Evolutionary conservation across 2,888 invertebrate species (phyloP).

Genomic region (Corythucha ciliata): DNA sequence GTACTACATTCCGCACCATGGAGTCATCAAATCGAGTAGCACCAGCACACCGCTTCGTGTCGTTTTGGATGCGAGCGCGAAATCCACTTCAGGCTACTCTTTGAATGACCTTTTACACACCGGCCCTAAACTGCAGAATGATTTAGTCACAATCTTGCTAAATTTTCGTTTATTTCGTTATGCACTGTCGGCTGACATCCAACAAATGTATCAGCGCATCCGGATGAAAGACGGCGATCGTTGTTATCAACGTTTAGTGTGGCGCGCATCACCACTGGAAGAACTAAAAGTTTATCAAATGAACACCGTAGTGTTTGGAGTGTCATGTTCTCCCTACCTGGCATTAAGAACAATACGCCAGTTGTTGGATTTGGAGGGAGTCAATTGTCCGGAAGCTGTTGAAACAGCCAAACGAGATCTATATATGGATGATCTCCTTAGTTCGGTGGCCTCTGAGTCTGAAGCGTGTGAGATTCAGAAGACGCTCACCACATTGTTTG

Average conservation of each 20-base stretch:
- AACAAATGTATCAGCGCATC: not conserved
- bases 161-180: not conserved
- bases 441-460: conserved; percentile 3
- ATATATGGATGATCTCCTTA: conserved; percentile 17
- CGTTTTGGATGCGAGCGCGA: conserved; percentile 9
- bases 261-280: not conserved
- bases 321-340: conserved; percentile 7
- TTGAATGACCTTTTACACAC: conserved; percentile 6
- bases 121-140: no score
- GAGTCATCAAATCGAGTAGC: conserved; percentile 9
- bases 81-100: conserved; percentile 1
- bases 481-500: conserved; percentile 9
- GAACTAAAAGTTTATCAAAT: not conserved
- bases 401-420: not conserved
- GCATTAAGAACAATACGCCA: not conserved
- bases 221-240: not conserved
- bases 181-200: not conserved
- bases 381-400: not conserved
- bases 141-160: no score
- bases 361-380: not conserved
- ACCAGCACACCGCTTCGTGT: conserved; percentile 2
- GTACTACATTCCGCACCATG: conserved; percentile 12
- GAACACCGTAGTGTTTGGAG: conserved; percentile 8
- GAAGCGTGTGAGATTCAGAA: conserved; percentile 5
- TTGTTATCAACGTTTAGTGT: not conserved